Evolutionary conservation across 53 echinoderm and acorn worm species (phyloP), one percentile per base, ranked within the genome.

Genomic region (Patiria pectinifera): DNA sequence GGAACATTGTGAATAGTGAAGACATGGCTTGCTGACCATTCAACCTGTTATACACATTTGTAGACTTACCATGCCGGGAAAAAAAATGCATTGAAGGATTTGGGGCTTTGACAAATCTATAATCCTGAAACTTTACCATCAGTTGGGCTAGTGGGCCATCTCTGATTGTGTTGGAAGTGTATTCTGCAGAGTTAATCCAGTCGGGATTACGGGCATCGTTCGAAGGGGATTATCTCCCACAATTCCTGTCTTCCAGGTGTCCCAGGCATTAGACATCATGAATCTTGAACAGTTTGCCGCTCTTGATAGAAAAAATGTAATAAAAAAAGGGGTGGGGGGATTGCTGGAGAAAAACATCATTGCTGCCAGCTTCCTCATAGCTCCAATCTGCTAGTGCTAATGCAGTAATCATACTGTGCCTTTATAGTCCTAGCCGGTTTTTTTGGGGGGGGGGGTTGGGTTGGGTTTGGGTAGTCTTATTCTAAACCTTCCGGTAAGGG

Each of bases 351-450:
- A 59, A 59, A 22, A 82, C 53, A 45, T 15, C 48, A 45, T 58
- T 45, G 11, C 23, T 58, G 5, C 4, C 59, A 59, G 82, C 53
- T 58, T n/a, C 82, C 82, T 82, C 23, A 6, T 5, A 82, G 82
- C 82, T 48, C 11, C 82, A 82, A 82, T 82, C n/a, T 82, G 19
- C 59, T 3, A 15, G n/a, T 82, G 82, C 82, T 82, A 53, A 82
- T 58, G 24, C 82, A 12, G 82, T 58, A 82, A 82, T 82, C 82
- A 82, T 53, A 22, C 82, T 23, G 23, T n/a, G 74, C 74, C 24
- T 23, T 74, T 21, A 82, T 21, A 21, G 35, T 35, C 35, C 35
- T 35, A 35, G 35, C 26, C 77, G 22, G 2, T 77, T 77, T 25
- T 4, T 80, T 46, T 80, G 49, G 24, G 14, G 24, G 48, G 12